Conservation (phyloP, 2,888 invertebrate species). For the Sialis fuliginosa region DNA sequence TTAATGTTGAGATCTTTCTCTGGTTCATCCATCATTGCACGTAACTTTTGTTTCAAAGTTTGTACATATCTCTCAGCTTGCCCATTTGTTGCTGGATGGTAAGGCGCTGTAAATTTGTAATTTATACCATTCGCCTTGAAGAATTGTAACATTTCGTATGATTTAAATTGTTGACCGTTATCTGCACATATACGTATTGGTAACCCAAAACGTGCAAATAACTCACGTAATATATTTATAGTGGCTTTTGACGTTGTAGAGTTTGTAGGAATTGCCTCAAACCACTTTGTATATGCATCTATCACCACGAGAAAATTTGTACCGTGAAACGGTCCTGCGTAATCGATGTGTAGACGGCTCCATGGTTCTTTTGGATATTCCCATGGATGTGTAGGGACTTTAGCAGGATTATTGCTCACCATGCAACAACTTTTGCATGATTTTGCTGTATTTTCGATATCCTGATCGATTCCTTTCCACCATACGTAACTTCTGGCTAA, state of each 20-base stretch:
- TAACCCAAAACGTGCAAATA: constrained; percentile 11
- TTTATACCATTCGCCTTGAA: too few relatives aligned
- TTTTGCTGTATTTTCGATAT: constrained; percentile 6
- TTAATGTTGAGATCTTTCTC: too few relatives aligned
- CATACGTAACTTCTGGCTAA: too few relatives aligned
- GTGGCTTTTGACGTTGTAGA: constrained; percentile 8
- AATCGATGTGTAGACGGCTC: constrained; percentile 16
- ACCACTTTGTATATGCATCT: constrained; percentile 13
- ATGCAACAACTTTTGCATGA: constrained; percentile 9
- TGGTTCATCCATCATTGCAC: too few relatives aligned
- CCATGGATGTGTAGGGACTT: constrained; percentile 12
- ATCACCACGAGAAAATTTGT: constrained; percentile 9
- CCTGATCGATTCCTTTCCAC: too few relatives aligned
- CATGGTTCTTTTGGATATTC: constrained; percentile 12
- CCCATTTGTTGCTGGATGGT: too few relatives aligned
- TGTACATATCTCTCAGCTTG: too few relatives aligned
- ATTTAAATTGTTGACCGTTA: constrained; percentile 12
- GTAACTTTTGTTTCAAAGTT: too few relatives aligned
- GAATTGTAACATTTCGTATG: constrained; percentile 10
- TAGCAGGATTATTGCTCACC: constrained; percentile 9
- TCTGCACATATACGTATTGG: constrained; percentile 10
- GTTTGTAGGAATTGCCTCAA: constrained; percentile 11
- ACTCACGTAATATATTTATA: constrained; percentile 8
- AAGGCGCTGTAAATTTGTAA: too few relatives aligned
- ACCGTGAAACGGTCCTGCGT: constrained; percentile 13